Evolutionary conservation across 2,797 vertebrate genomes (phyloP), one percentile per base, ranked within the genome.

Genomic region (Dicrostonyx torquatus): DNA sequence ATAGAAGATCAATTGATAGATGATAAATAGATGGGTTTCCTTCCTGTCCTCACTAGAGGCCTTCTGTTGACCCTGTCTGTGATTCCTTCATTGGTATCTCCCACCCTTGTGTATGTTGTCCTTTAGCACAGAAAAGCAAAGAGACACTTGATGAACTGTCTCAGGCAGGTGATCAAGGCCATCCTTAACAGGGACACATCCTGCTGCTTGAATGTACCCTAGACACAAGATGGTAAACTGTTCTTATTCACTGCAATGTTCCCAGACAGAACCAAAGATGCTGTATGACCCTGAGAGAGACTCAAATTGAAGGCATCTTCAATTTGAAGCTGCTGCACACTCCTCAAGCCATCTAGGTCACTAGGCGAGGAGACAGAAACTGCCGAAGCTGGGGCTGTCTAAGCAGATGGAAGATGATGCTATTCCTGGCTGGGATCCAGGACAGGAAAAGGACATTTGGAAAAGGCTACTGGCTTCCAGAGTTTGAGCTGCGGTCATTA

Each of bases 131-230:
- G 72, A 15, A 34, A 43, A 75, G 5, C 34, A 43, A 48, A n/a
- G 40, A 40, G 6, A 83, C 0, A 3, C 9, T 13, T 1, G 62
- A 10, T 6, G 5, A 1, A 2, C 17, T 2, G 2, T 37, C 10
- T 70, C 18, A 8, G 24, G 26, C 40, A 3, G 18, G 31, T 2
- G 22, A 11, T 2, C 20, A 48, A 18, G 31, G 45, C 53, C 22
- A 2, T 4, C n/a, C 3, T 4, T 8, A 6, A 2, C 40, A 53
- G 22, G 4, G 4, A 1, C 0, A 9, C 1, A n/a, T 22, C 78
- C 0, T 9, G 31, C 6, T 48, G n/a, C 10, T 14, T 12, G 17
- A 9, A 3, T 0, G 12, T 0, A 48, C 9, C 72, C 72, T n/a
- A 10, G 62, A 12, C 2, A 4, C 9, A n/a, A 40, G 1, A 0